Percentiles rank a stretch among this genome's conserved stretches.
Evolutionary conservation across 2,888 invertebrate species (phyloP).

Genomic region (Tetrapedia diversipes): DNA sequence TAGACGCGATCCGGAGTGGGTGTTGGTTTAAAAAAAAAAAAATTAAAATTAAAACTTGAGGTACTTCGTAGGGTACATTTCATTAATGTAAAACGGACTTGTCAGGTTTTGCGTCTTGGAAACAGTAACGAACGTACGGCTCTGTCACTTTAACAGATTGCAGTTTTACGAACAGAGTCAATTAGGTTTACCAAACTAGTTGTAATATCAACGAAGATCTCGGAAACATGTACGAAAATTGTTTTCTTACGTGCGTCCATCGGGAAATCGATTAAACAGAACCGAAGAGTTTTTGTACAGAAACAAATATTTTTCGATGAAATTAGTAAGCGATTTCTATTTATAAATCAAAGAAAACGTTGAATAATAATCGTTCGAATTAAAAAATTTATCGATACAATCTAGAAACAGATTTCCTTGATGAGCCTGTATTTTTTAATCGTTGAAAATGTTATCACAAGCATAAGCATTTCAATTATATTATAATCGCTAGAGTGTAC

Average conservation of each 20-base stretch:
- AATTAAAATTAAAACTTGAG: background rate
- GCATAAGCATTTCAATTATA: background rate
- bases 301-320: conserved; percentile 33
- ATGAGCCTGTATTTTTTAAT: background rate
- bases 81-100: conserved; percentile 31
- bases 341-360: background rate
- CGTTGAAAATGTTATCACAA: background rate
- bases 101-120: conserved; percentile 31
- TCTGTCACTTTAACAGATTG: conserved; percentile 3
- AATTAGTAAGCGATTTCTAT: background rate
- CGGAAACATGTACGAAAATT: conserved; percentile 30
- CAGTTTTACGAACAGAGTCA: conserved; percentile 2
- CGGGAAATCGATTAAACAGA: conserved; percentile 20
- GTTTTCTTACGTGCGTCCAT: conserved; percentile 45
- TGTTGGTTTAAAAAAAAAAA: background rate
- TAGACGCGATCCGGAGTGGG: background rate
- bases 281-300: conserved; percentile 53
- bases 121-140: conserved; percentile 3
- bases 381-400: too few species aligned
- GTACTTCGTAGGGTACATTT: too few species aligned
- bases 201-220: conserved; percentile 2
- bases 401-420: background rate
- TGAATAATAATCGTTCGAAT: background rate
- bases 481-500: background rate
- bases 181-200: conserved; percentile 8